These are phyloP conservation scores for Galerucella pusilla DNA, from an alignment of 2,888 invertebrate genomes.

Conservation along the genomic window DNA sequence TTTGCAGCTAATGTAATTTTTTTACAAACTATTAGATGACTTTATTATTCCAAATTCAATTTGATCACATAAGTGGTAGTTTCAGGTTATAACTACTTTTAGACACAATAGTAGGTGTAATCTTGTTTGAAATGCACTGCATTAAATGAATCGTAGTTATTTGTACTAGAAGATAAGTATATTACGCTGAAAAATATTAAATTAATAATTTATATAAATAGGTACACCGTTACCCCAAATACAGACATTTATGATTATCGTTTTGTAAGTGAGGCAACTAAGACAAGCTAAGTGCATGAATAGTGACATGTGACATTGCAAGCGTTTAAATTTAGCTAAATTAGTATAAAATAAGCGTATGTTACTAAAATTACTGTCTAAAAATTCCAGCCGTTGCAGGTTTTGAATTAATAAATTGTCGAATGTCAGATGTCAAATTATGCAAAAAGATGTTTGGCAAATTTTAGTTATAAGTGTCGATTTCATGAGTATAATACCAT, in stretches of 20 bases:
- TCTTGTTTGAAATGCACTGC: background rate
- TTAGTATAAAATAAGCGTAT: slow-evolving; percentile 3
- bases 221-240: background rate
- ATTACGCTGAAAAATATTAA: background rate
- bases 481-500: background rate
- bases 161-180: slow-evolving; percentile 3
- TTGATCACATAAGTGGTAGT: no score
- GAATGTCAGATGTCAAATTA: slow-evolving; percentile 1
- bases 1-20: no score
- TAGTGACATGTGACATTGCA: slow-evolving; percentile 1
- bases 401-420: background rate
- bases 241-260: background rate
- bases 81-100: no score
- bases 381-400: background rate
- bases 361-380: slow-evolving; percentile 2
- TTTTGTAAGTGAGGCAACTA: slow-evolving; percentile 1
- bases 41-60: no score
- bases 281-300: background rate
- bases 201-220: slow-evolving; percentile 8
- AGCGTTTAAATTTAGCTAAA: background rate
- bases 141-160: background rate
- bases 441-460: background rate
- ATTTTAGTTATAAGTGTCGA: background rate
- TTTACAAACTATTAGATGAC: no score
- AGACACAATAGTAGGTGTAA: background rate